Evolutionary conservation across 2,113 vertebrate genomes (phyloP).

Genomic region (Paralichthys olivaceus): DNA sequence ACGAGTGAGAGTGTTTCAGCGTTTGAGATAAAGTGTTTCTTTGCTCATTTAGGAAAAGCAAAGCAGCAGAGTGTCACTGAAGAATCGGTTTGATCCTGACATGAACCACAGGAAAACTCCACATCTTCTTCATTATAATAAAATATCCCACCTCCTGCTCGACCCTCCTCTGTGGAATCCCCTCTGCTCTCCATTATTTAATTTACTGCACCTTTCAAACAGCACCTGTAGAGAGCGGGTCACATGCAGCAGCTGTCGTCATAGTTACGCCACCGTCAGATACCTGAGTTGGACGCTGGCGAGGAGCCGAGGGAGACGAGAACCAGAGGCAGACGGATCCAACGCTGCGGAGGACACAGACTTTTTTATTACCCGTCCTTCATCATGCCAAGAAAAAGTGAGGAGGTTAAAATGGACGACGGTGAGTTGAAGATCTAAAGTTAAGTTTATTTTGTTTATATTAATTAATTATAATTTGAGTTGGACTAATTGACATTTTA

Average conservation of each 20-base stretch:
- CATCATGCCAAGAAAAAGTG: slow-evolving; percentile 87
- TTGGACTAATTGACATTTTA: too few species aligned
- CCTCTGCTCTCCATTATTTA: background rate
- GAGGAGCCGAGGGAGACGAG: slow-evolving; percentile 19
- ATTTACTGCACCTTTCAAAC: background rate
- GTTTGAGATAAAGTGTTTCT: slow-evolving; percentile 37
- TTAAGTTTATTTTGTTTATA: background rate
- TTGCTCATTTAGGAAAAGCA: slow-evolving; percentile 15
- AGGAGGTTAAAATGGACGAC: slow-evolving; percentile 80
- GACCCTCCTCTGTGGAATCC: background rate
- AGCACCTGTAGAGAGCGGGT: slow-evolving; percentile 28
- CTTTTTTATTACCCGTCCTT: background rate
- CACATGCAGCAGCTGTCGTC: slow-evolving; percentile 49
- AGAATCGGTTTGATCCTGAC: background rate
- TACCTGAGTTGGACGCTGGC: slow-evolving; percentile 64
- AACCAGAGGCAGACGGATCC: background rate
- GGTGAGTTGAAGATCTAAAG: slow-evolving; percentile 80
- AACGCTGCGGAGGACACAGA: slow-evolving; percentile 9
- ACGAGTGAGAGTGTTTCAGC: slow-evolving; percentile 74
- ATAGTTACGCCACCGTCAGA: slow-evolving; percentile 57
- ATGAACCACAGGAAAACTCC: background rate
- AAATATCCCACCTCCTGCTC: background rate
- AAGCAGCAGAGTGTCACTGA: background rate
- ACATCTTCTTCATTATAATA: too few species aligned
- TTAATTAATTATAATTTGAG: background rate